Conservation (phyloP, 2,797 vertebrate species). For the Crocodylus rhombifer region DNA sequence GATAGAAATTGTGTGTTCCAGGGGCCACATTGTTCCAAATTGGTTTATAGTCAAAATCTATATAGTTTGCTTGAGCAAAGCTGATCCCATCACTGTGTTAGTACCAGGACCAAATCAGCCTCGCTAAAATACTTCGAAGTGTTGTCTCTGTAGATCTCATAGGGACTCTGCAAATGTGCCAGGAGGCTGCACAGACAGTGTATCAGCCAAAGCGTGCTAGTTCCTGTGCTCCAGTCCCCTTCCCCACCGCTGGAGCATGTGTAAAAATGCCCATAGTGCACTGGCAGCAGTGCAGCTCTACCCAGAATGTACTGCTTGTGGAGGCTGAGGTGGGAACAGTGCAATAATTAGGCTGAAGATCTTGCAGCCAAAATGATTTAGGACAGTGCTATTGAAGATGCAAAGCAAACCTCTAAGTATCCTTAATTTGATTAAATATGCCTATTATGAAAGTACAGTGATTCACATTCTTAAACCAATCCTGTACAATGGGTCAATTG, state of each 20-base stretch:
- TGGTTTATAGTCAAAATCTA: too few species aligned
- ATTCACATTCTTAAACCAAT: neutral
- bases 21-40: too few species aligned
- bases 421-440: neutral
- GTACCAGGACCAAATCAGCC: neutral
- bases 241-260: too few species aligned
- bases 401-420: neutral
- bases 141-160: neutral
- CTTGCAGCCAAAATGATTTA: neutral
- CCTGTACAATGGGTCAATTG: neutral
- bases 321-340: neutral
- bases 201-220: too few species aligned
- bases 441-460: neutral
- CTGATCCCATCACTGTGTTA: fast-evolving
- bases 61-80: too few species aligned
- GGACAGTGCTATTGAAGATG: neutral
- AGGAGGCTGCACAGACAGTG: too few species aligned
- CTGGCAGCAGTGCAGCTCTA: neutral
- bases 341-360: neutral
- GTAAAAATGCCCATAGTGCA: too few species aligned
- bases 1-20: too few species aligned
- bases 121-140: neutral
- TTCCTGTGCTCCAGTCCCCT: too few species aligned
- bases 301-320: fast-evolving
- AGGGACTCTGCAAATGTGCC: too few species aligned